phyloP scores from a whole-genome alignment of 2,888 invertebrate species.

The Thecophora atra region DNA sequence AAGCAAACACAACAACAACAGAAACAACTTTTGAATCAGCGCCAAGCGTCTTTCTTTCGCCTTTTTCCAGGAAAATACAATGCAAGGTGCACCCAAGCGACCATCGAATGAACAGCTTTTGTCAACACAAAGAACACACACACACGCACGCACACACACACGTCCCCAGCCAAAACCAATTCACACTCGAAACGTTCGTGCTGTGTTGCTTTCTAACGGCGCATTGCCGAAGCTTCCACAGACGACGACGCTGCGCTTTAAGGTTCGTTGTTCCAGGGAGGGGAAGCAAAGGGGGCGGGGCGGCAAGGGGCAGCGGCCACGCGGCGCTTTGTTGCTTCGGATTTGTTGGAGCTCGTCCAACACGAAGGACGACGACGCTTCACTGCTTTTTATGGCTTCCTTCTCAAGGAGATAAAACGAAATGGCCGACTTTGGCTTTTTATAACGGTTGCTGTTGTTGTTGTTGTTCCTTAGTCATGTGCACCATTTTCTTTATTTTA shows the following conservation, averaged over 20 bases:
- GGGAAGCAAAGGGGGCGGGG: background rate
- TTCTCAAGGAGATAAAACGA: constrained; percentile 23
- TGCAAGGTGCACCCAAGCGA: too few species aligned
- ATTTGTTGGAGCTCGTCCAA: constrained; percentile 19
- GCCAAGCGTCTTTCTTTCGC: too few species aligned
- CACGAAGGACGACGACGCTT: constrained; percentile 45
- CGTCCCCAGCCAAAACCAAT: background rate
- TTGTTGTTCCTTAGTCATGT: constrained; percentile 17
- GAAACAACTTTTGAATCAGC: background rate
- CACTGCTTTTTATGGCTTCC: constrained; percentile 42
- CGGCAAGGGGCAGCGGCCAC: background rate
- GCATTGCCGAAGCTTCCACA: background rate
- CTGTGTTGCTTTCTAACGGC: background rate
- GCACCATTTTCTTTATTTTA: constrained; percentile 25
- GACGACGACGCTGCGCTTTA: too few species aligned
- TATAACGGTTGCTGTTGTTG: background rate
- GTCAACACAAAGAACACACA: background rate
- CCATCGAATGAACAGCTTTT: background rate
- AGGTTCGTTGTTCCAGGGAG: background rate
- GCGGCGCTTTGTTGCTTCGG: background rate
- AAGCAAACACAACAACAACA: background rate
- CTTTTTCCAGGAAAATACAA: too few species aligned
- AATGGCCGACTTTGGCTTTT: constrained; percentile 28
- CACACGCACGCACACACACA: background rate
- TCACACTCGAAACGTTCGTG: background rate